phyloP scores from a whole-genome alignment of 2,888 invertebrate genomes.

The Galeruca laticollis region DNA sequence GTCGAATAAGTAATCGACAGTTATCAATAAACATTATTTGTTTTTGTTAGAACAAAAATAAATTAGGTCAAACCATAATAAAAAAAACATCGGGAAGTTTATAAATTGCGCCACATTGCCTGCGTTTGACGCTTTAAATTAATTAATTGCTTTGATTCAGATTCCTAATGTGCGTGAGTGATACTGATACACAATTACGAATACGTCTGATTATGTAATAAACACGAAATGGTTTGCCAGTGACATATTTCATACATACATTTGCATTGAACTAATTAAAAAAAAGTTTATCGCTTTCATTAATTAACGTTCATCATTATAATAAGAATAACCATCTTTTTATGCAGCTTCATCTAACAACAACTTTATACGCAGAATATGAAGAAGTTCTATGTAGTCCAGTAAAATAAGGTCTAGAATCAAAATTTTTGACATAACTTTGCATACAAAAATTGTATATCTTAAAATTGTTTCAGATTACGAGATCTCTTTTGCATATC shows the following conservation, averaged over 20 bases:
- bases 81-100: slow-evolving; percentile 9
- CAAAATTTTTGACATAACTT: no score
- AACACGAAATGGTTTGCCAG: neutral
- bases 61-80: slow-evolving; percentile 32
- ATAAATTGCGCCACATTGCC: neutral
- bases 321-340: neutral
- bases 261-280: neutral
- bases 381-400: no score
- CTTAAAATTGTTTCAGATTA: no score
- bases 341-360: no score
- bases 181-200: neutral
- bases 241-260: slow-evolving; percentile 8
- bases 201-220: slow-evolving; percentile 7
- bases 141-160: slow-evolving; percentile 32
- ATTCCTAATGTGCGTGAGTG: slow-evolving; percentile 29
- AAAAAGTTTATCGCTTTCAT: neutral
- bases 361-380: no score
- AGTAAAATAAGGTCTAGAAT: no score
- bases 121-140: slow-evolving; percentile 14
- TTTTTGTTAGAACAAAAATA: neutral
- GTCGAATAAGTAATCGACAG: slow-evolving; percentile 9
- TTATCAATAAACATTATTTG: slow-evolving; percentile 8
- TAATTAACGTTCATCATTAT: neutral
- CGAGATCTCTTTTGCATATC: slow-evolving; percentile 12
- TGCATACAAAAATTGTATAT: no score